Conservation (phyloP, 2,113 vertebrate genomes). For the Caranx ignobilis region DNA sequence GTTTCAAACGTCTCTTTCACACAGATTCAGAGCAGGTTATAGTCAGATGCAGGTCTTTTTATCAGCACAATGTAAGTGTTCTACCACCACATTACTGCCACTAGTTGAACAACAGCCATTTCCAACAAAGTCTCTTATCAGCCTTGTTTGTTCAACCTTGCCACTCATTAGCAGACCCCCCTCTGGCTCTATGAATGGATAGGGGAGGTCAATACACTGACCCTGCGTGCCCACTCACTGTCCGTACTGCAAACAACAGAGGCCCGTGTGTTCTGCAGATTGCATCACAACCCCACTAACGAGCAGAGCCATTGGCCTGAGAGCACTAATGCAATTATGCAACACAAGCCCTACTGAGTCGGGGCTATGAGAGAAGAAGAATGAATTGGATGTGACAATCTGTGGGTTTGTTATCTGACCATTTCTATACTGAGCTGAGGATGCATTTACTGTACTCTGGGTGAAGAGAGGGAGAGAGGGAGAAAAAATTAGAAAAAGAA, state of each 20-base stretch:
- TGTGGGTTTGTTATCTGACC: slow-evolving; percentile 55
- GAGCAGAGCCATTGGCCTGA: slow-evolving; percentile 69
- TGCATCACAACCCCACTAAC: slow-evolving; percentile 75
- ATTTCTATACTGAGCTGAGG: slow-evolving; percentile 18
- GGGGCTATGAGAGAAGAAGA: slow-evolving; percentile 28
- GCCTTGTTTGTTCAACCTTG: slow-evolving; percentile 76
- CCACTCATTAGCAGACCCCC: slow-evolving; percentile 79
- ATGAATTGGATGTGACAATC: slow-evolving; percentile 72
- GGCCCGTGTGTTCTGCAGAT: slow-evolving; percentile 73
- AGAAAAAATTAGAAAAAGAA: not conserved
- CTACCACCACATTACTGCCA: slow-evolving; percentile 49
- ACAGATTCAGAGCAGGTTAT: slow-evolving; percentile 20
- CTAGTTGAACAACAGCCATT: slow-evolving; percentile 66
- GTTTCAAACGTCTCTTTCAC: slow-evolving; percentile 17
- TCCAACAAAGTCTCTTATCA: slow-evolving; percentile 71
- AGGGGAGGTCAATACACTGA: slow-evolving; percentile 64
- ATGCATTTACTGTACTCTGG: slow-evolving; percentile 10
- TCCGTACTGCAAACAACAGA: slow-evolving; percentile 70
- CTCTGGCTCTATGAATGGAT: slow-evolving; percentile 64
- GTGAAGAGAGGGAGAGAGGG: not conserved
- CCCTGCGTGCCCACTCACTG: slow-evolving; percentile 70
- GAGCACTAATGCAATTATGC: slow-evolving; percentile 80
- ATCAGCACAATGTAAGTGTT: slow-evolving; percentile 28
- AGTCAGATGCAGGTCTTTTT: slow-evolving; percentile 28
- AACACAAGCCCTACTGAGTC: slow-evolving; percentile 64